Conservation (phyloP, 2,797 vertebrate species). For the Spinus olivaceus region DNA sequence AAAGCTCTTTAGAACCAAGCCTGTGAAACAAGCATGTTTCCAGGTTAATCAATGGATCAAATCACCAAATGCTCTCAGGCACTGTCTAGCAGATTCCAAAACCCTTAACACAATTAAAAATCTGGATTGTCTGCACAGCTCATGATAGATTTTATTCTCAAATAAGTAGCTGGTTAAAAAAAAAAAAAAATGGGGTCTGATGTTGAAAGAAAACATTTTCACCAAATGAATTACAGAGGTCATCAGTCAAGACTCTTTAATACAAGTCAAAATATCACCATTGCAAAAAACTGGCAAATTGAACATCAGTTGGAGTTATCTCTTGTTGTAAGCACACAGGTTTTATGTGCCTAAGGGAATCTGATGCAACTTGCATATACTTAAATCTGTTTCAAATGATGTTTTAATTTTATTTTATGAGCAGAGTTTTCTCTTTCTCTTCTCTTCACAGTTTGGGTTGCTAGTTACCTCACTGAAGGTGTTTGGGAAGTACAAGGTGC, state of each 20-base stretch:
- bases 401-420: not conserved
- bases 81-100: constrained; percentile 50
- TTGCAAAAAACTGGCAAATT: constrained; percentile 47
- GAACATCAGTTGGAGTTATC: constrained; percentile 56
- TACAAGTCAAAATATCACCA: constrained; percentile 57
- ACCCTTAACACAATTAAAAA: constrained; percentile 55
- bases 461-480: not conserved
- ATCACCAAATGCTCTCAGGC: constrained; percentile 48
- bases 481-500: not conserved
- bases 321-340: not conserved
- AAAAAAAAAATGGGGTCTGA: constrained; percentile 34
- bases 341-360: constrained; percentile 26
- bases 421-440: not conserved
- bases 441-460: not conserved
- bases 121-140: constrained; percentile 63
- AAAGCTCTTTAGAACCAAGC: constrained; percentile 57
- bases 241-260: constrained; percentile 74
- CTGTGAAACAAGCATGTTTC: constrained; percentile 61
- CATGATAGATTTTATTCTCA: constrained; percentile 61
- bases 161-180: constrained; percentile 47
- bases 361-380: constrained; percentile 3
- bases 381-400: not conserved
- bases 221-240: constrained; percentile 68
- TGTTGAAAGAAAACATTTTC: constrained; percentile 70
- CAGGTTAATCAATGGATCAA: constrained; percentile 46